Evolutionary conservation across 2,113 vertebrate species (phyloP).

Genomic region (Stercorarius parasiticus): DNA sequence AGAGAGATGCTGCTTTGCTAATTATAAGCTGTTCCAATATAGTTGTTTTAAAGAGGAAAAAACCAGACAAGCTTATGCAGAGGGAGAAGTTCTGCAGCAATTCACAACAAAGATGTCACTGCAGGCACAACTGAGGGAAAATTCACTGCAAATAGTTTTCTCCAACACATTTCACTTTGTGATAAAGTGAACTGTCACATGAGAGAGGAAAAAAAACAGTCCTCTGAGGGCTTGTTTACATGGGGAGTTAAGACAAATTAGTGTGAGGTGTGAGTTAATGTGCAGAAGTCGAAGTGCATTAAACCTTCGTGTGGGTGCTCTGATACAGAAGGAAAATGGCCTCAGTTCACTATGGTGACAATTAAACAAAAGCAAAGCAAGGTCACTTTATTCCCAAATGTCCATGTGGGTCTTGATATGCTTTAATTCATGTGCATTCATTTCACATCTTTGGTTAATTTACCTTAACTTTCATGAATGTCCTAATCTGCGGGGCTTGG

Average conservation of each 20-base stretch:
- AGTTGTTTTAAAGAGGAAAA: not conserved
- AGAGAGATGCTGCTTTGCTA: not conserved
- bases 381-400: not conserved
- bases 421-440: not conserved
- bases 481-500: not conserved
- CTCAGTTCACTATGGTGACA: not conserved
- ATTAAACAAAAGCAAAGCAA: constrained; percentile 2
- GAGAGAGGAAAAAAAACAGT: not conserved
- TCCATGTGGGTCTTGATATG: not conserved
- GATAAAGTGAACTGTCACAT: not conserved
- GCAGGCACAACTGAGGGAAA: not conserved
- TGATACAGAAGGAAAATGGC: not conserved
- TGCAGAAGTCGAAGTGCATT: not conserved
- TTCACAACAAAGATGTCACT: not conserved
- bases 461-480: not conserved
- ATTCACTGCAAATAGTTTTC: constrained; percentile 13
- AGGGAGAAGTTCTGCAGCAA: not conserved
- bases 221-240: constrained; percentile 14
- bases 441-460: constrained; percentile 14
- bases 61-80: not conserved
- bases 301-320: not conserved
- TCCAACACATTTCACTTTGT: not conserved
- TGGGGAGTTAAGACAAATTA: constrained; percentile 12
- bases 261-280: constrained; percentile 15
- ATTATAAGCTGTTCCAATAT: not conserved